These are phyloP conservation scores for Cepaea hortensis DNA, from an alignment of 2,888 invertebrate genomes.

Conservation along the genomic window DNA sequence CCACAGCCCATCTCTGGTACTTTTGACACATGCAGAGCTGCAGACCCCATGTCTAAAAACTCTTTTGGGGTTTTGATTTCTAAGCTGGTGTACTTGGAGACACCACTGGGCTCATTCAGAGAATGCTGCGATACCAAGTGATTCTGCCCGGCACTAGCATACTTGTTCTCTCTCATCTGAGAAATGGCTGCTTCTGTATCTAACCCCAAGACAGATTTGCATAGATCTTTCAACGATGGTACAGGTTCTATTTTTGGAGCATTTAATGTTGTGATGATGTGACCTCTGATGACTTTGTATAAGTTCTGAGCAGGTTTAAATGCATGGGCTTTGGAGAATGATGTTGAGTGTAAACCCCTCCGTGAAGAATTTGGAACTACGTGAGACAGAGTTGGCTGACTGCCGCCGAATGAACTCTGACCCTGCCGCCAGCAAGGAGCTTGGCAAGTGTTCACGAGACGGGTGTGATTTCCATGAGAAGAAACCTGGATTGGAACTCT, in stretches of 20 bases:
- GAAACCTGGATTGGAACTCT: constrained; percentile 24
- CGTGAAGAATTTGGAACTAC: background rate
- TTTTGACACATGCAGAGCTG: background rate
- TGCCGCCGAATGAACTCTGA: background rate
- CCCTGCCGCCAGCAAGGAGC: constrained; percentile 1
- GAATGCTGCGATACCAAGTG: background rate
- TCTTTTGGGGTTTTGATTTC: constrained; percentile 37
- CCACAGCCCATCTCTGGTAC: background rate
- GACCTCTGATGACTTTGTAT: constrained; percentile 34
- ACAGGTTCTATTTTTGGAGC: constrained; percentile 41
- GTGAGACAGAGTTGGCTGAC: background rate
- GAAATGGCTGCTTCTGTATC: background rate
- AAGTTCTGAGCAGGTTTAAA: constrained; percentile 24
- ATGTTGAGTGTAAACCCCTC: background rate
- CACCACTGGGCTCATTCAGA: background rate
- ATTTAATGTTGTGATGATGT: constrained; percentile 45
- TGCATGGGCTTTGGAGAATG: constrained; percentile 4
- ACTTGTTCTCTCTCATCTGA: constrained; percentile 12
- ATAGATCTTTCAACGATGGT: constrained; percentile 39
- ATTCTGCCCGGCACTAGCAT: background rate
- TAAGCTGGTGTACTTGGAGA: background rate
- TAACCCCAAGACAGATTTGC: constrained; percentile 27
- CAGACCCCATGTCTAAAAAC: constrained; percentile 30
- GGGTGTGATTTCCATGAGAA: constrained; percentile 24
- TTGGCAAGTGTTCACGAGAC: background rate